Percentiles rank a stretch among this genome's conserved stretches.
phyloP scores from a whole-genome alignment of 1,140 invertebrate genomes.

The Psix sp. region DNA sequence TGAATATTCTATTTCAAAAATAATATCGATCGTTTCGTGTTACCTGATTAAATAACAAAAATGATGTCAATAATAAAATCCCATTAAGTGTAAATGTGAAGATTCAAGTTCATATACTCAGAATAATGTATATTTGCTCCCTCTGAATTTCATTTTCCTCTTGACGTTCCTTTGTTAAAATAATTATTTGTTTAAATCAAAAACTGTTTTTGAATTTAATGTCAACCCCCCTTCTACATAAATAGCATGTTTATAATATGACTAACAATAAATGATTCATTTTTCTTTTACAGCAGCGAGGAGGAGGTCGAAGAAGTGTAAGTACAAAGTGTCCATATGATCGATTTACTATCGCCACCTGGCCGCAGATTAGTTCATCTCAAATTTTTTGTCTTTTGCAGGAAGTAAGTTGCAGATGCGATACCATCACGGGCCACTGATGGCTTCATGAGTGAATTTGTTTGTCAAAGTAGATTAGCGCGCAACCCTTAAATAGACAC shows the following conservation, averaged over 20 bases:
- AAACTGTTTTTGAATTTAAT: slow-evolving; percentile 1
- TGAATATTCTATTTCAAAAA: slow-evolving; percentile 2
- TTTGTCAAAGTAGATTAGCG: slow-evolving; percentile 59
- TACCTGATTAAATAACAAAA: too few relatives aligned
- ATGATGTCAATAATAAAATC: too few relatives aligned
- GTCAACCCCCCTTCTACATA: neutral
- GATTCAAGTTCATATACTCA: too few relatives aligned
- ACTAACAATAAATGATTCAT: slow-evolving; percentile 41
- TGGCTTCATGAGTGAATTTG: slow-evolving; percentile 54
- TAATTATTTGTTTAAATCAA: neutral
- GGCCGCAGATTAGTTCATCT: slow-evolving; percentile 4
- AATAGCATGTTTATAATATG: slow-evolving; percentile 25
- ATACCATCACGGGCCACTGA: slow-evolving; percentile 29
- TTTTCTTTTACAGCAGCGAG: slow-evolving; percentile 57
- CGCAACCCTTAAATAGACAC: slow-evolving; percentile 47
- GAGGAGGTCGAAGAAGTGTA: slow-evolving; percentile 59
- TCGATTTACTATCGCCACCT: slow-evolving; percentile 17
- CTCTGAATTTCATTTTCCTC: too few relatives aligned
- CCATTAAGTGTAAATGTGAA: too few relatives aligned
- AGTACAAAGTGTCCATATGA: slow-evolving; percentile 15
- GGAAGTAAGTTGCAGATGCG: slow-evolving; percentile 58
- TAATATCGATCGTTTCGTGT: too few relatives aligned
- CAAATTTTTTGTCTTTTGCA: slow-evolving; percentile 36
- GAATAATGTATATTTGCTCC: too few relatives aligned
- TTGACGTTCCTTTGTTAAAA: too few relatives aligned